A percentile compares a stretch with the other conserved stretches of the same genome.
Evolutionary conservation across 2,113 vertebrate genomes (phyloP).

Genomic region (Burhinus bistriatus): DNA sequence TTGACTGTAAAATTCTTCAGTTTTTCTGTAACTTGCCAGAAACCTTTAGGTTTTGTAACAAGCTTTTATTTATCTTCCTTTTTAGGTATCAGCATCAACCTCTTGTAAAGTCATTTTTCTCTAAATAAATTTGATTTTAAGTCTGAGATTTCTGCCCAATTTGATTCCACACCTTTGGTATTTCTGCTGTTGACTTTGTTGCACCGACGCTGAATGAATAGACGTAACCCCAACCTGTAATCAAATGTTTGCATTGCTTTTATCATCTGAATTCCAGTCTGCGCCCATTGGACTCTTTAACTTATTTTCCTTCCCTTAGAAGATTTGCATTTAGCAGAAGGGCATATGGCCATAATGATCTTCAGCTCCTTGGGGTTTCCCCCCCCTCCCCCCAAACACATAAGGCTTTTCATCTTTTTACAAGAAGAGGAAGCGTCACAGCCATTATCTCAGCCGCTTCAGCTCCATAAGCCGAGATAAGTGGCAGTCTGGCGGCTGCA

Average conservation of each 20-base stretch:
- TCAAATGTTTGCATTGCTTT: neutral
- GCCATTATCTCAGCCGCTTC: neutral
- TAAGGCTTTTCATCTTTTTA: neutral
- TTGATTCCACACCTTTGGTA: neutral
- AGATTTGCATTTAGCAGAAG: neutral
- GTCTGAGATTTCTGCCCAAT: neutral
- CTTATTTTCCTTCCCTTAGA: neutral
- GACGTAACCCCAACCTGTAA: neutral
- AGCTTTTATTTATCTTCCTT: slow-evolving; percentile 94
- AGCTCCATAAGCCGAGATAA: fast-evolving
- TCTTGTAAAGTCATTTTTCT: slow-evolving; percentile 82
- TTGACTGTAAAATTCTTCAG: slow-evolving; percentile 83
- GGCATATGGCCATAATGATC: neutral
- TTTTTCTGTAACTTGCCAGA: slow-evolving; percentile 79
- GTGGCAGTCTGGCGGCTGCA: neutral
- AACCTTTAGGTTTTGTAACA: slow-evolving; percentile 72
- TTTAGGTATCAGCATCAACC: slow-evolving; percentile 69
- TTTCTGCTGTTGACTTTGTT: neutral
- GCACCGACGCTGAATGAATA: neutral
- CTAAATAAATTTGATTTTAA: slow-evolving; percentile 83
- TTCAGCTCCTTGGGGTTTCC: neutral
- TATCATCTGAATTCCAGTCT: neutral
- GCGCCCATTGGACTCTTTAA: neutral
- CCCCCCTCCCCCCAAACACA: too few species aligned
- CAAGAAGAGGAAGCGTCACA: neutral